A percentile compares a stretch with the other conserved stretches of the same genome.
Evolutionary conservation across 2,113 vertebrate species (phyloP).

Genomic region (Chionomys nivalis): DNA sequence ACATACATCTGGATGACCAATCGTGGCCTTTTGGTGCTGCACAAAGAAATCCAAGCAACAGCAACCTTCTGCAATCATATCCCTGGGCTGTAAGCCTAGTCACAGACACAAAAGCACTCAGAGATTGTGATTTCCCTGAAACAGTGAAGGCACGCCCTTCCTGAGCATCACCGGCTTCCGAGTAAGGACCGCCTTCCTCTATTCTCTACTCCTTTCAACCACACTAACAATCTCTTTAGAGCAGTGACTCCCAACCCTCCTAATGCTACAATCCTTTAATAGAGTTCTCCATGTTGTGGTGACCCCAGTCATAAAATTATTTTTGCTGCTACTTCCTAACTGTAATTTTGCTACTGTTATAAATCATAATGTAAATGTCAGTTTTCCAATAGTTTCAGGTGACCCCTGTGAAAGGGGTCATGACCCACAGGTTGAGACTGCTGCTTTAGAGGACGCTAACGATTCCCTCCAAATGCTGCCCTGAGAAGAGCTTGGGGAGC

Average conservation of each 20-base stretch:
- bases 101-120: not conserved
- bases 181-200: not conserved
- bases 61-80: not conserved
- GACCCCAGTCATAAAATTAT: not conserved
- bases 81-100: not conserved
- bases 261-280: not conserved
- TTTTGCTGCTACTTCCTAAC: not conserved
- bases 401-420: not conserved
- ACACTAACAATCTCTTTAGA: not conserved
- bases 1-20: fast-evolving
- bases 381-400: not conserved
- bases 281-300: not conserved
- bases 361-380: not conserved
- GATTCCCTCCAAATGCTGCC: not conserved
- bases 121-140: not conserved
- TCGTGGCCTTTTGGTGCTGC: not conserved
- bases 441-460: not conserved
- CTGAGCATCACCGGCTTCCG: not conserved
- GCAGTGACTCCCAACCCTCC: not conserved
- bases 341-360: not conserved
- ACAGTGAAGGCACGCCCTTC: not conserved
- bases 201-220: not conserved
- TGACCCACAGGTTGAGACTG: not conserved
- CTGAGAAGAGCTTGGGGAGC: not conserved
- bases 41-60: not conserved